Base-by-base conservation (phyloP, 2,113 vertebrate genomes). In the Castor canadensis region DNA sequence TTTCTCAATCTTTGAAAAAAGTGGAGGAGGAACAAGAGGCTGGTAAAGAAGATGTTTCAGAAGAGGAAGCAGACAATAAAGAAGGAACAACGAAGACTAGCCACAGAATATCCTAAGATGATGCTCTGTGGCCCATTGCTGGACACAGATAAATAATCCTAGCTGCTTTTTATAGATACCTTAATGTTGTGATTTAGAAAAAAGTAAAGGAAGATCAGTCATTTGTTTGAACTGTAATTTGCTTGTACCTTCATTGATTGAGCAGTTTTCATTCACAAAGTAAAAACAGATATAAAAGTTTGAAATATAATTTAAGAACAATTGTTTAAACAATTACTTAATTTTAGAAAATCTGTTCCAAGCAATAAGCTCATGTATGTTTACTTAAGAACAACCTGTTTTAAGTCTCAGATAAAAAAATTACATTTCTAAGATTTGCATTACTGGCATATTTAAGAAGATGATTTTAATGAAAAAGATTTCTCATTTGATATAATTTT, bases 21-120 rank as follows among this genome's bases (percentile, higher is more conserved):
- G 97, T 98, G 5, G 98, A 98, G 3, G 99, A 99, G 7, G 99
- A 99, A 24, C 99, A 99, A 0, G 99, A 99, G 69, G 97, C 82
- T 22, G 98, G 98, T 38, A 98, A 98, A 9, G 97, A 97, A 60
- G 97, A 98, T 1, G 22, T 94, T n/a, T 98, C 98, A 66, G 98
- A 98, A 40, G 98, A 98, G 2, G 98, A 97, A 96, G 28, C 94
- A 54, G 98, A 98, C 98, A 82, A 66, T n/a, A 96, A 95, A 97
- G 97, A 97, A 96, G 90, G 88, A 83, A 0, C 96, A 75, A 82
- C 75, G 8, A 97, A 91, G 97, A 98, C 97, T 93, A 79, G 0
- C 4, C 93, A 0, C 87, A 87, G 0, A 94, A 72, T 0, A 17
- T 97, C 0, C 19, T 98, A 5, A 95, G 98, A 89, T 98, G 98